Percentiles rank a stretch among this genome's conserved stretches.
phyloP scores from a whole-genome alignment of 2,113 vertebrate genomes.

The Nothocercus nigrocapillus region DNA sequence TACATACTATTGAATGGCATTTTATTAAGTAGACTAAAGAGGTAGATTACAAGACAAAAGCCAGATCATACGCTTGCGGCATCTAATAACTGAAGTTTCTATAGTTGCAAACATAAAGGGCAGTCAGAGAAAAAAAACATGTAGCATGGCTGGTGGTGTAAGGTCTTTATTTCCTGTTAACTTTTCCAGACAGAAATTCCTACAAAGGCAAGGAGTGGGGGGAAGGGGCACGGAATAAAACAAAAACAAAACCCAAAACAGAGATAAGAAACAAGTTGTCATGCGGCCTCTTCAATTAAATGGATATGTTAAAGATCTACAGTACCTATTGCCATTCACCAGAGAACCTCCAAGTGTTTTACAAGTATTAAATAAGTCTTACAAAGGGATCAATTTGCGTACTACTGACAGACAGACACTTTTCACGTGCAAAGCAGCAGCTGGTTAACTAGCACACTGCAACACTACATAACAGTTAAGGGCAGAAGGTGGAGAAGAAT shows the following conservation, averaged over 20 bases:
- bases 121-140: too few species aligned
- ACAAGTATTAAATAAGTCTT: constrained; percentile 18
- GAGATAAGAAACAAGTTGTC: neutral
- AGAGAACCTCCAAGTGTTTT: neutral
- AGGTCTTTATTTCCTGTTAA: too few species aligned
- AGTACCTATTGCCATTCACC: neutral
- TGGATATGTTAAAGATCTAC: neutral
- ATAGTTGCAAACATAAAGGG: neutral
- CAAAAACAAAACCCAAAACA: neutral
- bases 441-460: constrained; percentile 52
- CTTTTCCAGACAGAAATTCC: too few species aligned
- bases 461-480: constrained; percentile 9
- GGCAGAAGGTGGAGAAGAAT: constrained; percentile 44
- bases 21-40: neutral
- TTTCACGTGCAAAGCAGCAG: constrained; percentile 43
- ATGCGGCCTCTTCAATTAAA: neutral
- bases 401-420: neutral
- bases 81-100: neutral
- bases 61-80: neutral
- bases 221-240: too few species aligned
- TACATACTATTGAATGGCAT: neutral
- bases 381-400: constrained; percentile 1
- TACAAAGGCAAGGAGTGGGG: too few species aligned
- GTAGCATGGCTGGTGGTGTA: too few species aligned
- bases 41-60: neutral